phyloP scores from a whole-genome alignment of 2,113 vertebrate genomes.

The Collichthys lucidus region DNA sequence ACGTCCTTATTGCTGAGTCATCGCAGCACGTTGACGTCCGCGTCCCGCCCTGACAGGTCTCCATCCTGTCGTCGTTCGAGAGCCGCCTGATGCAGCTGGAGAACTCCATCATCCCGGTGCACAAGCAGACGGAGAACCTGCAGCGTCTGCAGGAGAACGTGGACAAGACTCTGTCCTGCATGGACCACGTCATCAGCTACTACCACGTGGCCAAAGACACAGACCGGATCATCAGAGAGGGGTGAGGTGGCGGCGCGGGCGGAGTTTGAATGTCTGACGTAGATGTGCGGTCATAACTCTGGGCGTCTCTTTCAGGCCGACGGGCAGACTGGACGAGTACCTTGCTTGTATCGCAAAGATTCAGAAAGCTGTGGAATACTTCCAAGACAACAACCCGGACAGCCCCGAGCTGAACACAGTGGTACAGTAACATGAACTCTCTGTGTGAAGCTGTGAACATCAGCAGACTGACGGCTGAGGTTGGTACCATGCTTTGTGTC shows the following conservation, averaged over 20 bases:
- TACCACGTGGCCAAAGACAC: conserved; percentile 98
- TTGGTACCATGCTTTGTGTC: too few species aligned
- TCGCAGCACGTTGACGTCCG: not conserved
- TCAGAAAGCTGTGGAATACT: conserved; percentile 98
- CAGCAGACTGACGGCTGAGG: too few species aligned
- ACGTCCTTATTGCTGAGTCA: not conserved
- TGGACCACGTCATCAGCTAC: conserved; percentile 98
- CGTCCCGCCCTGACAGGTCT: conserved; percentile 84
- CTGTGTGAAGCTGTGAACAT: too few species aligned
- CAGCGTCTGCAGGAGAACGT: conserved; percentile 98
- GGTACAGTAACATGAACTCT: conserved; percentile 79
- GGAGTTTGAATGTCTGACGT: not conserved
- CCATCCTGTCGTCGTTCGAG: conserved; percentile 97
- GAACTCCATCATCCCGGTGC: conserved; percentile 98
- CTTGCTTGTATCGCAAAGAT: conserved; percentile 95
- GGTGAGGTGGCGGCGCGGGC: conserved; percentile 80
- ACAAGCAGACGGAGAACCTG: conserved; percentile 98
- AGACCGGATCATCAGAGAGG: conserved; percentile 94
- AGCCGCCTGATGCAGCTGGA: conserved; percentile 98
- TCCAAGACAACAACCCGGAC: conserved; percentile 98
- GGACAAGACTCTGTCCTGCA: conserved; percentile 93
- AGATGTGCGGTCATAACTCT: not conserved
- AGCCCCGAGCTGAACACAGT: conserved; percentile 97
- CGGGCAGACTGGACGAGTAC: conserved; percentile 94
- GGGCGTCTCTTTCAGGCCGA: conserved; percentile 83